A percentile compares a stretch with the other conserved stretches of the same genome.
These are phyloP conservation scores for Philantomba maxwellii DNA, from an alignment of 2,113 vertebrate species.

Conservation along the genomic window DNA sequence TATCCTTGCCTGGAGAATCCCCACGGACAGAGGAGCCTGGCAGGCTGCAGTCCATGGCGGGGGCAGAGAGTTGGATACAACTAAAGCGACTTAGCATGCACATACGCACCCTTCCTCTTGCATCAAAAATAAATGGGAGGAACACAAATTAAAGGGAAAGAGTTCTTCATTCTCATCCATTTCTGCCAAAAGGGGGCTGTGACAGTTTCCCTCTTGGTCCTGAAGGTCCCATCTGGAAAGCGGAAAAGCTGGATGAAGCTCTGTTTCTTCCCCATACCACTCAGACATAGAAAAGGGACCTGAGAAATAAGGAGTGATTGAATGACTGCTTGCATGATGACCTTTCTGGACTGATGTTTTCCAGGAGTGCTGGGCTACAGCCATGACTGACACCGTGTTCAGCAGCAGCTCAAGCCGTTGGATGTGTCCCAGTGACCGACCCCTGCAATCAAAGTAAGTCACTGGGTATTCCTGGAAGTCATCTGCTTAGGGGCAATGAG, in stretches of 20 bases:
- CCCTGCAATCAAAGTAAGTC: conserved; percentile 86
- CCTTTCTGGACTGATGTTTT: background rate
- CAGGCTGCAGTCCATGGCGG: background rate
- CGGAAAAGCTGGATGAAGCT: fast-evolving
- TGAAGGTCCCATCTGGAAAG: background rate
- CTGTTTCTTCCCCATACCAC: background rate
- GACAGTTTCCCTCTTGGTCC: background rate
- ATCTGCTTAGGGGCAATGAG: background rate
- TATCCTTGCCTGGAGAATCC: background rate
- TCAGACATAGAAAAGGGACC: fast-evolving
- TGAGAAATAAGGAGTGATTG: background rate
- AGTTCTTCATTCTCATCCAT: background rate
- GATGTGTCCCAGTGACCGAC: conserved; percentile 86
- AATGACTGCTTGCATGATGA: background rate
- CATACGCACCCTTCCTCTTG: background rate
- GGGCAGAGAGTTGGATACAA: background rate
- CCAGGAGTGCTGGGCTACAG: background rate
- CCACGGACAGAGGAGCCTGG: background rate
- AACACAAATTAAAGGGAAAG: background rate
- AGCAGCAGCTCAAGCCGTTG: conserved; percentile 86
- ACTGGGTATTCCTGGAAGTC: background rate
- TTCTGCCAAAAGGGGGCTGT: background rate
- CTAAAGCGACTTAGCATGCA: background rate
- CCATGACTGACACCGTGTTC: conserved; percentile 92
- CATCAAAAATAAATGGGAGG: background rate